Conservation (phyloP, 2,797 vertebrate genomes). For the Girardinus metallicus region DNA sequence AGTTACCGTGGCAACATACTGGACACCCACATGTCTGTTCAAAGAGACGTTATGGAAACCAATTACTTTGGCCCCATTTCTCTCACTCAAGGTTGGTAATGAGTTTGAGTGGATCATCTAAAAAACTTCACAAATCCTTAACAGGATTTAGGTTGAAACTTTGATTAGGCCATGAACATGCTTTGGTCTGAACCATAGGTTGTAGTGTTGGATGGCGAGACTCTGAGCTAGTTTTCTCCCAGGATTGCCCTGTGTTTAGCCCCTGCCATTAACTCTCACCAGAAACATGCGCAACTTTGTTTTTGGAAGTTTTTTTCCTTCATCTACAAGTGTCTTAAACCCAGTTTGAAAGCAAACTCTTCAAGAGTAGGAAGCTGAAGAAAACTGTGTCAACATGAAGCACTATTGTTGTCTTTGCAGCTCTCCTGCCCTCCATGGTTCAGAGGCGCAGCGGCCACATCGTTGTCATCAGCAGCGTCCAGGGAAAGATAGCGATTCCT, state of each 20-base stretch:
- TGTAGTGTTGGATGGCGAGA: neutral
- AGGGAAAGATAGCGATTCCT: conserved; percentile 94
- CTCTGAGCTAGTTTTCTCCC: no score
- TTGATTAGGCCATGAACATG: neutral
- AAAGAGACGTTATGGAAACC: conserved; percentile 93
- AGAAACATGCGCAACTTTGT: neutral
- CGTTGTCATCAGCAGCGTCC: conserved; percentile 93
- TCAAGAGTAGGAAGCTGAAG: neutral
- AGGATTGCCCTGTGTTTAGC: neutral
- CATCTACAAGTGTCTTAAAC: neutral
- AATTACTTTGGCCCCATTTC: conserved; percentile 98
- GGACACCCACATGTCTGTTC: conserved; percentile 88
- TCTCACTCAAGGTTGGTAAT: conserved; percentile 91
- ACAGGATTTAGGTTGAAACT: neutral
- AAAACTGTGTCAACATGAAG: neutral
- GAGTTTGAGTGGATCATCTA: neutral
- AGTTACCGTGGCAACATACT: conserved; percentile 91
- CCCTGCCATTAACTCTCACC: no score
- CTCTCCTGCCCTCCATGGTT: conserved; percentile 93
- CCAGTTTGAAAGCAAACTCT: neutral
- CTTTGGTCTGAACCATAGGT: neutral
- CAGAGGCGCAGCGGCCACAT: conserved; percentile 86
- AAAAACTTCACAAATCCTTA: neutral
- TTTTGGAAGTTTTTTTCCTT: neutral
- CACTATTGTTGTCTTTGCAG: conserved; percentile 66